A percentile compares a stretch with the other conserved stretches of the same genome.
These are phyloP conservation scores for Hydropotes inermis DNA, from an alignment of 2,113 vertebrate genomes.

Conservation along the genomic window DNA sequence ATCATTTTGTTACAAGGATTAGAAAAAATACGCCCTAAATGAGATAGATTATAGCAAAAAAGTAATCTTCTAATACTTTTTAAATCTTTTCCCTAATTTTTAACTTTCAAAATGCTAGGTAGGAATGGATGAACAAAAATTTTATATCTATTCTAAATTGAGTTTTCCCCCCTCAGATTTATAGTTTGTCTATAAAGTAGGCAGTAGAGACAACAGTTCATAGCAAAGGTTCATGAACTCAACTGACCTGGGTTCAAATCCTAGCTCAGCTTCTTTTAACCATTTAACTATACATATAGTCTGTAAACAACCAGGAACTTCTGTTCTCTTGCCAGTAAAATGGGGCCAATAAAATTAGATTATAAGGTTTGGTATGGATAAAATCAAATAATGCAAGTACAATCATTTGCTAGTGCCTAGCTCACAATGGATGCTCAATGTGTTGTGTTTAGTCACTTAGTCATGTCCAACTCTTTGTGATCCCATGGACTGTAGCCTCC, in stretches of 20 bases:
- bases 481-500: not conserved
- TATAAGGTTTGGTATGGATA: not conserved
- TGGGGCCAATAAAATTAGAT: not conserved
- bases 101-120: not conserved
- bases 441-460: not conserved
- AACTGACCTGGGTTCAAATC: not conserved
- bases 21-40: not conserved
- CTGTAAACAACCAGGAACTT: not conserved
- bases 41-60: not conserved
- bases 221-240: not conserved
- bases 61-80: not conserved
- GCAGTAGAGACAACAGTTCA: not conserved
- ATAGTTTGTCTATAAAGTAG: not conserved
- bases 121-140: not conserved
- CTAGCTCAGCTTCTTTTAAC: not conserved
- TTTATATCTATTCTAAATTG: not conserved
- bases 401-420: not conserved
- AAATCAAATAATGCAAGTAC: not conserved
- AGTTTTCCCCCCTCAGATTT: not conserved
- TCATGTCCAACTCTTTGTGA: not conserved
- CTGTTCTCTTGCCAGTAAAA: not conserved
- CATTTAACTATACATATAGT: not conserved
- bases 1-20: slow-evolving; percentile 26
- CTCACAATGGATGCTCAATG: not conserved
- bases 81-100: not conserved